These are phyloP conservation scores for Yoshiicerus persimilis DNA, from an alignment of 1,140 invertebrate genomes.

Conservation along the genomic window DNA sequence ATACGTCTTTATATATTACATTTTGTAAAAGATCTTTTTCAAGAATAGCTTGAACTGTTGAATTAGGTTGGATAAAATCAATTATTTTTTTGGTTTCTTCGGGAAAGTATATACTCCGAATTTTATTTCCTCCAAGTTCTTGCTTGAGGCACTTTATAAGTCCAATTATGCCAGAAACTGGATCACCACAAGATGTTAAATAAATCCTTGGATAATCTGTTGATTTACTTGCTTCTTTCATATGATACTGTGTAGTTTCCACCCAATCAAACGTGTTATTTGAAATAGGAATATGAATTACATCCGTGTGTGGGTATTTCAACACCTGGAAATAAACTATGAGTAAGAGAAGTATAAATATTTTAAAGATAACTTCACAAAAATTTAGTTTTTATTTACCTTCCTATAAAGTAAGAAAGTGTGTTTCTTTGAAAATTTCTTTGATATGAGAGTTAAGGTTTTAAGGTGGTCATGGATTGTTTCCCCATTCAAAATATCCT, in stretches of 20 bases:
- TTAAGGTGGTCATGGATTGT: background rate
- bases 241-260: background rate
- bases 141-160: background rate
- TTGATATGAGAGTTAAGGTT: background rate
- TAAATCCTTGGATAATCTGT: background rate
- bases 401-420: background rate
- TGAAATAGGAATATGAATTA: background rate
- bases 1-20: background rate
- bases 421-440: background rate
- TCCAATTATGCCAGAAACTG: background rate
- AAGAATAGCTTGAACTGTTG: slow-evolving; percentile 44
- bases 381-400: background rate
- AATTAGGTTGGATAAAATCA: background rate
- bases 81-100: background rate
- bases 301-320: too few species aligned
- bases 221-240: background rate
- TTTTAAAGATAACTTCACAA: too few species aligned
- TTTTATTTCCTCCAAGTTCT: slow-evolving; percentile 52
- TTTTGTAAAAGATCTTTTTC: slow-evolving; percentile 46
- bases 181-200: background rate
- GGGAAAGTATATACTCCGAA: slow-evolving; percentile 58
- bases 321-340: too few species aligned
- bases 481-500: background rate
- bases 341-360: too few species aligned
- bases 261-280: background rate